These are phyloP conservation scores for Suricata suricatta DNA, from an alignment of 2,113 vertebrate species.

Conservation along the genomic window DNA sequence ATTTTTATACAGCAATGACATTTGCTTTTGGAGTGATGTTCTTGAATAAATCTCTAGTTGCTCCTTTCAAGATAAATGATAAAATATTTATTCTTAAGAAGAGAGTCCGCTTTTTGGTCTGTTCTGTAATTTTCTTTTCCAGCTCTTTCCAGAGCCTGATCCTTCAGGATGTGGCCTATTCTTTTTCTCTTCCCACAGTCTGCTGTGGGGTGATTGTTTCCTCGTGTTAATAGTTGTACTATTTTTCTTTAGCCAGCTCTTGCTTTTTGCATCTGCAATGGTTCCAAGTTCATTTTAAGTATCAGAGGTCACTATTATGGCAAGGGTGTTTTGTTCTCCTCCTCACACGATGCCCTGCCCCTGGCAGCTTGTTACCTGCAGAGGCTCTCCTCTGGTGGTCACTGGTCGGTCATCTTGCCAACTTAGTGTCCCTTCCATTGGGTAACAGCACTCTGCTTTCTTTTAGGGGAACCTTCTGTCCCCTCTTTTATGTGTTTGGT, in stretches of 20 bases:
- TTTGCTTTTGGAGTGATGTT: conserved; percentile 2
- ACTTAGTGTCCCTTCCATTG: not conserved
- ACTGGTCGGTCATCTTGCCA: not conserved
- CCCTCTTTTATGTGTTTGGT: not conserved
- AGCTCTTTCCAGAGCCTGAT: not conserved
- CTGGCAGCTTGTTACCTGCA: not conserved
- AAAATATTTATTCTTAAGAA: conserved; percentile 38
- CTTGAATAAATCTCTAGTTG: conserved; percentile 29
- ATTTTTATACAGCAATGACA: not conserved
- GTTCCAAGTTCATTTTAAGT: not conserved
- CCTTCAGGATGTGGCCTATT: not conserved
- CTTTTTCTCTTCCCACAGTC: not conserved
- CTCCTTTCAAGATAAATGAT: conserved; percentile 2
- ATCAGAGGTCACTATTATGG: not conserved
- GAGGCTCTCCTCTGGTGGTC: not conserved
- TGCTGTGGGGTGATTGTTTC: not conserved
- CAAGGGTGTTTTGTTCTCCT: not conserved
- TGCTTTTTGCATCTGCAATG: not conserved
- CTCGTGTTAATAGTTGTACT: not conserved
- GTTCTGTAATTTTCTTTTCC: not conserved
- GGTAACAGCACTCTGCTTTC: not conserved
- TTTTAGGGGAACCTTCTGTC: not conserved
- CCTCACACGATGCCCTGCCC: not conserved
- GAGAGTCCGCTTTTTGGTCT: not conserved
- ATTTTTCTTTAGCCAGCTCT: not conserved